A percentile compares a stretch with the other conserved stretches of the same genome.
These are phyloP conservation scores for Volucella inanis DNA, from an alignment of 2,888 invertebrate species.

Conservation along the genomic window DNA sequence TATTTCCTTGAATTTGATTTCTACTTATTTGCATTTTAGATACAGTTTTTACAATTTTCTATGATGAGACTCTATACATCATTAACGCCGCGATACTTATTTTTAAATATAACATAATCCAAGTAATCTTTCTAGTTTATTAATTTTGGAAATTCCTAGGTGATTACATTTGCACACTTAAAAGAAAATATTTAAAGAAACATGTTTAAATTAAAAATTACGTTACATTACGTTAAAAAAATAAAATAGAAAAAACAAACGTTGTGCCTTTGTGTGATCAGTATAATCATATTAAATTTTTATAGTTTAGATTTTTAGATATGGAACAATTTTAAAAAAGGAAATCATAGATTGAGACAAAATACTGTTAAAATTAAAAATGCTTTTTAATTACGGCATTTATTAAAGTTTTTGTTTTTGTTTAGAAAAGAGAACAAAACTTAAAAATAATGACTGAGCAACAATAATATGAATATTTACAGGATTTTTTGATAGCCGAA, in stretches of 20 bases:
- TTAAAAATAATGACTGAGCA: constrained; percentile 61
- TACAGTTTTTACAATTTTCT: too few species aligned
- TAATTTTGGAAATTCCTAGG: too few species aligned
- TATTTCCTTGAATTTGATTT: too few species aligned
- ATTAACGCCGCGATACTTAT: too few species aligned
- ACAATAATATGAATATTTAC: constrained; percentile 69
- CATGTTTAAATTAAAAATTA: not conserved
- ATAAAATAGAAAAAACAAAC: constrained; percentile 31
- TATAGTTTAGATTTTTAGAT: not conserved
- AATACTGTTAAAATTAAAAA: too few species aligned
- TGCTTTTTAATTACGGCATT: too few species aligned
- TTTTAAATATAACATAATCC: too few species aligned
- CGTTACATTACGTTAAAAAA: constrained; percentile 7
- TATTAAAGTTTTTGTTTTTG: not conserved
- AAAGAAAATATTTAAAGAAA: not conserved
- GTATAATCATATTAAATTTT: constrained; percentile 59
- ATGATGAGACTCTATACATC: too few species aligned
- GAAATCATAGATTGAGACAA: constrained; percentile 18
- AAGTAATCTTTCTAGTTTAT: too few species aligned
- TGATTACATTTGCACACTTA: too few species aligned
- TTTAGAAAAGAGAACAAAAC: not conserved
- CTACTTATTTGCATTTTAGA: too few species aligned
- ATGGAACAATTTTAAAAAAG: constrained; percentile 1
- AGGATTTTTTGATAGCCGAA: constrained; percentile 59
- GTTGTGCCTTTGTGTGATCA: constrained; percentile 71